These are phyloP conservation scores for Drosophila lini DNA, from an alignment of 1,140 invertebrate genomes.

Conservation along the genomic window DNA sequence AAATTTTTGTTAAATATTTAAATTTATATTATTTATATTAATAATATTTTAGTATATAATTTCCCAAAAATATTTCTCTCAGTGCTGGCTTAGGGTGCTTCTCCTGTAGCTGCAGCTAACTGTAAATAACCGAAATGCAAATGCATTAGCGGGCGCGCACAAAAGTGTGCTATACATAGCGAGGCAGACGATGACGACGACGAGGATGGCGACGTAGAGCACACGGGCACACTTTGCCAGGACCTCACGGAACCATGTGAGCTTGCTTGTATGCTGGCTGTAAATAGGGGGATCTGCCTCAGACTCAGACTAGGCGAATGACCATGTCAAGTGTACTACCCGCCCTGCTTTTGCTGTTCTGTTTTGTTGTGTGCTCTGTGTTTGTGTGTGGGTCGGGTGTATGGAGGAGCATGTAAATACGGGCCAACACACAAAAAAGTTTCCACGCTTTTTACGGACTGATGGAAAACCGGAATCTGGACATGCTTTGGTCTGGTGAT, in stretches of 20 bases:
- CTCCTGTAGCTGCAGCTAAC: conserved; percentile 30
- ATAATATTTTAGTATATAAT: not conserved
- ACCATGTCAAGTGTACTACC: conserved; percentile 65
- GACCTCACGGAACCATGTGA: conserved; percentile 1
- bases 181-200: conserved; percentile 22
- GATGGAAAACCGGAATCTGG: conserved; percentile 19
- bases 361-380: not conserved
- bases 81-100: conserved; percentile 16
- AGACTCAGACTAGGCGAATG: conserved; percentile 56
- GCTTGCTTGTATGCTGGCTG: conserved; percentile 58
- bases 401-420: conserved; percentile 26
- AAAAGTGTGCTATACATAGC: conserved; percentile 60
- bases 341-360: conserved; percentile 19
- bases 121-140: conserved; percentile 72
- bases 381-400: not conserved
- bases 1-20: not conserved
- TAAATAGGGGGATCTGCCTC: conserved; percentile 47
- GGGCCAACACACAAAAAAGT: conserved; percentile 43
- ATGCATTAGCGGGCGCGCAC: conserved; percentile 63
- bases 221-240: conserved; percentile 8
- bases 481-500: conserved; percentile 48
- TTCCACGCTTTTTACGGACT: conserved; percentile 42
- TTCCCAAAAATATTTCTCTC: conserved; percentile 1
- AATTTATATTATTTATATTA: not conserved
- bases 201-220: conserved; percentile 4